A percentile compares a stretch with the other conserved stretches of the same genome.
These are phyloP conservation scores for Patella caerulea DNA, from an alignment of 2,888 invertebrate genomes.

Conservation along the genomic window DNA sequence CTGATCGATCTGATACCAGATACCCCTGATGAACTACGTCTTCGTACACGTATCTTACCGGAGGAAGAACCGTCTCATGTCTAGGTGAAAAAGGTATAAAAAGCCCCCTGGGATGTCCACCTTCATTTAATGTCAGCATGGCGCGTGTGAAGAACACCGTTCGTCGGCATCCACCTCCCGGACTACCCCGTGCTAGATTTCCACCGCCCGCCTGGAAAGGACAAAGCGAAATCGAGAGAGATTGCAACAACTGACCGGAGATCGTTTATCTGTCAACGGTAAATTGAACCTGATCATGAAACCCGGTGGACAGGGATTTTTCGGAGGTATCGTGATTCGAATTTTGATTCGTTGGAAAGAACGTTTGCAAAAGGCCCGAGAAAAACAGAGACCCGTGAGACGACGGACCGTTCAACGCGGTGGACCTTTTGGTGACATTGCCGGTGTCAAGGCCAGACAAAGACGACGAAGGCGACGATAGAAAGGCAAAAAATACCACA, in stretches of 20 bases:
- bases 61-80: background rate
- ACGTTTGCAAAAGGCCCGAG: background rate
- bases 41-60: constrained; percentile 1
- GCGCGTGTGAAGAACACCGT: no score
- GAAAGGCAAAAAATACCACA: no score
- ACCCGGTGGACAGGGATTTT: background rate
- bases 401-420: background rate
- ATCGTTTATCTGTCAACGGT: no score
- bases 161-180: no score
- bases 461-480: no score
- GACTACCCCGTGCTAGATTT: no score
- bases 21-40: background rate
- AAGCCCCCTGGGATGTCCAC: background rate
- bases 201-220: no score
- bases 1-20: background rate
- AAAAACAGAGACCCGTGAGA: background rate
- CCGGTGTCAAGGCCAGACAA: no score
- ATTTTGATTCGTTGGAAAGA: background rate
- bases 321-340: background rate
- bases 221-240: background rate
- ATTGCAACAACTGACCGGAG: background rate
- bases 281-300: background rate
- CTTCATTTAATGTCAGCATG: no score
- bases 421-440: no score
- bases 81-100: background rate